Base-by-base conservation (phyloP, 2,113 vertebrate species). In the Anhinga rufa region DNA sequence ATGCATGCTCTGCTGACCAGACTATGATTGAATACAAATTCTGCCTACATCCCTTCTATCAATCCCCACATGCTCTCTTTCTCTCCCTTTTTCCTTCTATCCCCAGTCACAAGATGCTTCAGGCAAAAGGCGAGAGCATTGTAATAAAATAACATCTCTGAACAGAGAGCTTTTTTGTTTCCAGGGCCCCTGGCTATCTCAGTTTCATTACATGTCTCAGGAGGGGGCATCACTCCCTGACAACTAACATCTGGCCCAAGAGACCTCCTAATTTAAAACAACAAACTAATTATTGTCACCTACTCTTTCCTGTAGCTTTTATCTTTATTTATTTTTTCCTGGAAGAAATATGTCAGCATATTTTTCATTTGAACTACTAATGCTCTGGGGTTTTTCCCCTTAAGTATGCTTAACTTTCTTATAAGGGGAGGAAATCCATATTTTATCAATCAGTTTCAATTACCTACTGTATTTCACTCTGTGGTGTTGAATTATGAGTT, bases 241-340 rank as follows among this genome's bases (percentile, higher is more conserved):
- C 97, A 97, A 51, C 68, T 84, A 97, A 97, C 98, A 98, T 98
- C 97, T 98, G 98, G 97, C 97, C 95, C 97, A 83, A 88, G 97
- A 98, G 97, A 97, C 95, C 95, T 96, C 87, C 96, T 97, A 88
- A 96, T 97, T 98, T 96, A 97, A 97, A 98, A 96, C 93, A 97
- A 98, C 95, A 97, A 95, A 95, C 95, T 97, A 95, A 97, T 98
- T 97, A 97, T 96, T 97, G 92, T 97, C 98, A 98, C 97, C 97
- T 97, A 90, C 90, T 83, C 90, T 97, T 97, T 97, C 92, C 86
- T 78, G 74, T 44, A 81, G 93, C 96, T 98, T 98, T 97, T 93
- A 90, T 95, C 95, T 95, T 92, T 86, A 31, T 76, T 92, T 92
- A 21, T 92, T 82, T 83, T 90, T 87, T 84, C 85, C 70, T 82